These are phyloP conservation scores for Norana najaformis DNA, from an alignment of 2,888 invertebrate species.

Conservation along the genomic window DNA sequence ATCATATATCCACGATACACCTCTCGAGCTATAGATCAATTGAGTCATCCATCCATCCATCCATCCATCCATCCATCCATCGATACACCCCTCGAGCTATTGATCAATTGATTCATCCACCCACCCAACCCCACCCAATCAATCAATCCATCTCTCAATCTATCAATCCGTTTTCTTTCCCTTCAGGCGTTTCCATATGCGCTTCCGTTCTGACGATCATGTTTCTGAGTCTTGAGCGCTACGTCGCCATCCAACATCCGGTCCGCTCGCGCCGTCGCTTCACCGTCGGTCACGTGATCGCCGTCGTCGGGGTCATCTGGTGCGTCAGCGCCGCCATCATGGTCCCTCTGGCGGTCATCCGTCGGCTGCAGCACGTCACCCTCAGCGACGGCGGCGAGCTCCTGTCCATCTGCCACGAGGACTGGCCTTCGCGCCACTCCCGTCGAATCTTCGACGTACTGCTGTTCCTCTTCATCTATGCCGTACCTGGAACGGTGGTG, in stretches of 20 bases:
- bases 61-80: background rate
- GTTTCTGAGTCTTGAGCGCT: slow-evolving; percentile 77
- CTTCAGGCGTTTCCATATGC: slow-evolving; percentile 68
- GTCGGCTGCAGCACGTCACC: background rate
- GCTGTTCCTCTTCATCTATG: slow-evolving; percentile 77
- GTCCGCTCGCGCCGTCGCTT: slow-evolving; percentile 75
- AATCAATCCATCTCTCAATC: background rate
- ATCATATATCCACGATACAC: background rate
- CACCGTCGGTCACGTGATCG: slow-evolving; percentile 61
- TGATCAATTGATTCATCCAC: no score
- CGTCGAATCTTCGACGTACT: slow-evolving; percentile 70
- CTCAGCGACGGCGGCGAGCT: slow-evolving; percentile 22
- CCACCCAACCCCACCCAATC: no score
- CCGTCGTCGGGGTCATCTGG: slow-evolving; percentile 67
- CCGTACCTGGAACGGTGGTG: slow-evolving; percentile 70
- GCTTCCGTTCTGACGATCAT: slow-evolving; percentile 81
- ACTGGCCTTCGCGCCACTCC: slow-evolving; percentile 48
- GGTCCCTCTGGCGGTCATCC: slow-evolving; percentile 66
- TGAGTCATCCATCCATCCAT: background rate
- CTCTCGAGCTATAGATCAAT: background rate
- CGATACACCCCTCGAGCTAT: background rate
- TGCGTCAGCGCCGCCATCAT: slow-evolving; percentile 72
- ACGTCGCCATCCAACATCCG: slow-evolving; percentile 74
- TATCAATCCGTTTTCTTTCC: background rate
- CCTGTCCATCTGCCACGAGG: slow-evolving; percentile 42